Conservation (phyloP, 2,113 vertebrate species). For the Reinhardtius hippoglossoides region DNA sequence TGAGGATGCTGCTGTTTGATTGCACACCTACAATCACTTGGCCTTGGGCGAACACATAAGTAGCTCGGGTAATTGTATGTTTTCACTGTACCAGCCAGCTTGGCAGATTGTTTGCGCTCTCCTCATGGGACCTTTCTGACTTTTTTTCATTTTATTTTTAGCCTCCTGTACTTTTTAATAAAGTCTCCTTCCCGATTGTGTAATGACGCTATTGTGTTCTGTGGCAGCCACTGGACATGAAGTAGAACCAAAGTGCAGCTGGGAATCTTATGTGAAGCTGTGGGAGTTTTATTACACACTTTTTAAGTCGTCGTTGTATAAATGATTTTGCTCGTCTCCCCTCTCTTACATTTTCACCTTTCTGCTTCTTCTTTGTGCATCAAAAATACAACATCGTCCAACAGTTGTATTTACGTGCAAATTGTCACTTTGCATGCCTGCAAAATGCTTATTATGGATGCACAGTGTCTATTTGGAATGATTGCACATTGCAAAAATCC, state of each 20-base stretch:
- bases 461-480: conserved; percentile 79
- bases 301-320: neutral
- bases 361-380: conserved; percentile 27
- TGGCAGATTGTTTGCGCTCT: conserved; percentile 52
- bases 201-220: conserved; percentile 56
- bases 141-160: conserved; percentile 30
- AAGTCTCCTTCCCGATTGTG: conserved; percentile 40
- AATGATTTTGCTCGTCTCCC: conserved; percentile 23
- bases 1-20: conserved; percentile 58
- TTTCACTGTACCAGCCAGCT: conserved; percentile 60
- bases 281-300: conserved; percentile 19
- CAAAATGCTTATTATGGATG: conserved; percentile 81
- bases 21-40: conserved; percentile 69
- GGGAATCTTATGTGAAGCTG: conserved; percentile 13
- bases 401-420: conserved; percentile 76
- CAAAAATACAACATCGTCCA: conserved; percentile 71
- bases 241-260: conserved; percentile 22
- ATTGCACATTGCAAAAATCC: conserved; percentile 77
- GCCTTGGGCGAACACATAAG: conserved; percentile 56
- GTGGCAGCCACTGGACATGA: conserved; percentile 30
- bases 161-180: conserved; percentile 53
- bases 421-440: conserved; percentile 71
- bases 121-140: conserved; percentile 41
- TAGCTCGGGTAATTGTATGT: conserved; percentile 69
- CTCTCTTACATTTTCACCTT: conserved; percentile 19